Percentiles rank a stretch among this genome's conserved stretches.
Conservation (phyloP, 1,140 invertebrate species). For the Megalopta genalis region DNA sequence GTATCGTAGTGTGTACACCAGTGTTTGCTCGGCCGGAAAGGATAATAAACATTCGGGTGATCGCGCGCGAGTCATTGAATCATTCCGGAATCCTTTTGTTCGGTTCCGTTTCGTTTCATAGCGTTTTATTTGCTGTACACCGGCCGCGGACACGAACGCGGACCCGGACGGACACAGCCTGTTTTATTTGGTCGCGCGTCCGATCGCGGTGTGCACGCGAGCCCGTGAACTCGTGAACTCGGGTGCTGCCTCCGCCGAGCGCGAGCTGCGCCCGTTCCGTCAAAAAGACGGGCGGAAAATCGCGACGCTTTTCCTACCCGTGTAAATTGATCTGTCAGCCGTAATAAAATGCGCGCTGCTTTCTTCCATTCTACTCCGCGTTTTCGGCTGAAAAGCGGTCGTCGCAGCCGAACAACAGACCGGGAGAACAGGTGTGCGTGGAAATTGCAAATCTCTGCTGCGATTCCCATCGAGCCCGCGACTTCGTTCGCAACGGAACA, state of each 20-base stretch:
- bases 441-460: no score
- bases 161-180: background rate
- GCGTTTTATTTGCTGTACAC: background rate
- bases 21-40: background rate
- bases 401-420: no score
- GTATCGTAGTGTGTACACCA: no score
- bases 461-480: no score
- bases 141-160: background rate
- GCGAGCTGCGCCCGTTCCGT: background rate
- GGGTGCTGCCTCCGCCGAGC: no score
- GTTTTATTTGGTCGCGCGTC: background rate
- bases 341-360: background rate
- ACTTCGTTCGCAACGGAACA: no score
- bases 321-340: conserved; percentile 1
- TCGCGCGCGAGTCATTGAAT: background rate
- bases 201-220: background rate
- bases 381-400: no score
- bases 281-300: background rate
- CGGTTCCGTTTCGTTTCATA: no score
- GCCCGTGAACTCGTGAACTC: no score
- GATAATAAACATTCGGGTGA: background rate
- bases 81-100: background rate
- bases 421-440: no score
- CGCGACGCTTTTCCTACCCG: background rate
- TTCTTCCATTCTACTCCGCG: background rate